Evolutionary conservation across 2,113 vertebrate species (phyloP).

Genomic region (Turdus rufiventris): DNA sequence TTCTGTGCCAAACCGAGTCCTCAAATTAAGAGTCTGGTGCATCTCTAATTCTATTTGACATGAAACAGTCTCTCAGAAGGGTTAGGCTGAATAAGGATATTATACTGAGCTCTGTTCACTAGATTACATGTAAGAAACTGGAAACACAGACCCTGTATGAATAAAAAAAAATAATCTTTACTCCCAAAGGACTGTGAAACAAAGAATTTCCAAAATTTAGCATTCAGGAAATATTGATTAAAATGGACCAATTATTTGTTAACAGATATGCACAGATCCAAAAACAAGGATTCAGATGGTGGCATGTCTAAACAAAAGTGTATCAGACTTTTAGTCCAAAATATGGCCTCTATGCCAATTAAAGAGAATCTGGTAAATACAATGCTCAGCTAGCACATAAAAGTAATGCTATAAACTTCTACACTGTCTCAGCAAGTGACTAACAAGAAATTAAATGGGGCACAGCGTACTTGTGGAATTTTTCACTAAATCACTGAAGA

Average conservation of each 20-base stretch:
- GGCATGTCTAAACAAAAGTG: neutral
- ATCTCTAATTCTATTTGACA: conserved; percentile 20
- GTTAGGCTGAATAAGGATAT: neutral
- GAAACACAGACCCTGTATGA: neutral
- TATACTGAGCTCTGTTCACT: neutral
- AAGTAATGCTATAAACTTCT: neutral
- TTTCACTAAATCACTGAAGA: neutral
- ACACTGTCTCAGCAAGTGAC: neutral
- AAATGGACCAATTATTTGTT: neutral
- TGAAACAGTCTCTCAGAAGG: neutral
- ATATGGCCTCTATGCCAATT: neutral
- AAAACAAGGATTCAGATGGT: neutral
- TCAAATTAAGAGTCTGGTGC: neutral
- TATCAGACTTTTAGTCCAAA: neutral
- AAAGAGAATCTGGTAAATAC: neutral
- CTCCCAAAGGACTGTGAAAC: neutral
- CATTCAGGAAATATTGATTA: neutral
- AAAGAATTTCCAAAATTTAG: neutral
- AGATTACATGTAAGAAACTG: neutral
- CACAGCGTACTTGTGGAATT: neutral
- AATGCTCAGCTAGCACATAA: neutral
- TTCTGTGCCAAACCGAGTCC: neutral
- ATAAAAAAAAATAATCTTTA: neutral
- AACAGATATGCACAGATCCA: neutral
- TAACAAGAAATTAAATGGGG: neutral